Percentiles rank a stretch among this genome's conserved stretches.
These are phyloP conservation scores for Daktulosphaira vitifoliae DNA, from an alignment of 1,140 invertebrate genomes.

Conservation along the genomic window DNA sequence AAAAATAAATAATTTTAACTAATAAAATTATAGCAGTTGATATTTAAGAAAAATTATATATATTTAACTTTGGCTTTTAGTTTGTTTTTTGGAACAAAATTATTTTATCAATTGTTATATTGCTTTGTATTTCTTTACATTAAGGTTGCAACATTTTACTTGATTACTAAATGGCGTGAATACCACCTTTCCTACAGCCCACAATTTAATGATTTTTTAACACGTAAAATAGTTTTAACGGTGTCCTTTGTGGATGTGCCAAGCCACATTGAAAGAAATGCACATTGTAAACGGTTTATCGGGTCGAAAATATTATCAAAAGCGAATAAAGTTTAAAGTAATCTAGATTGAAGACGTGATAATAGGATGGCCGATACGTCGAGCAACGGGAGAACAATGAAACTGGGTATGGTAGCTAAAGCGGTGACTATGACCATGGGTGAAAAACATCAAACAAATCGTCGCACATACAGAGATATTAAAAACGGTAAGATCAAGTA, in stretches of 20 bases:
- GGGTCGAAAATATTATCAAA: not conserved
- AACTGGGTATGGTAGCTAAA: constrained; percentile 3
- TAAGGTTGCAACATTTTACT: too few relatives aligned
- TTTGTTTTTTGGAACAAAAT: too few relatives aligned
- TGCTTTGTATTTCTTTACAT: too few relatives aligned
- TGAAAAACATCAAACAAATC: not conserved
- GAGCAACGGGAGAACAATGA: not conserved
- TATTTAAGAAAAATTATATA: too few relatives aligned
- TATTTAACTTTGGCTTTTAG: too few relatives aligned
- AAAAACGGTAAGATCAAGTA: constrained; percentile 3
- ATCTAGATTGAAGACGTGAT: too few relatives aligned
- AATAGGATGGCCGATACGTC: not conserved
- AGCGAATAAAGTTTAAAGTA: not conserved
- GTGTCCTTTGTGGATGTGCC: not conserved
- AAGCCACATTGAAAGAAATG: not conserved
- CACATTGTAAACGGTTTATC: not conserved
- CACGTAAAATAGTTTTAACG: not conserved
- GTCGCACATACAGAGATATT: not conserved
- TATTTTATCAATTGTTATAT: too few relatives aligned
- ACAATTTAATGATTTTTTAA: constrained; percentile 4
- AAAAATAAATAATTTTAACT: too few relatives aligned
- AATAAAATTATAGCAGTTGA: too few relatives aligned
- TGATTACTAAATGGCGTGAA: constrained; percentile 24
- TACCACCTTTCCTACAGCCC: not conserved
- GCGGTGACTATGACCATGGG: not conserved